These are phyloP conservation scores for Excalfactoria chinensis DNA, from an alignment of 2,113 vertebrate genomes.

Conservation along the genomic window DNA sequence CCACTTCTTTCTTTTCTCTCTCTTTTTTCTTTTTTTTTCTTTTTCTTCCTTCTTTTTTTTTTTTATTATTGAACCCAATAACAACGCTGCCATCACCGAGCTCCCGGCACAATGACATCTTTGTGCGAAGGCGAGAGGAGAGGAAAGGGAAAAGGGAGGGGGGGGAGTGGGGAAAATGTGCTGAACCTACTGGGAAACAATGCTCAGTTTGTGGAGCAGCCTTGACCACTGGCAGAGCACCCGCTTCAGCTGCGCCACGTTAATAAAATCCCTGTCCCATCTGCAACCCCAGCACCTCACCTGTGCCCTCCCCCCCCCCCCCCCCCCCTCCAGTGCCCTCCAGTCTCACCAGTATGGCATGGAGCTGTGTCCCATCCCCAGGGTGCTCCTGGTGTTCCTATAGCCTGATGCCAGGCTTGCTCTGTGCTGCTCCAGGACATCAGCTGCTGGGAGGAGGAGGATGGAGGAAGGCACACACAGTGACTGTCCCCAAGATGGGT, in stretches of 20 bases:
- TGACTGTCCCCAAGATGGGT: background rate
- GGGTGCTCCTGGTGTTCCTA: background rate
- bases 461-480: background rate
- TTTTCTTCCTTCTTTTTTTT: background rate
- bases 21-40: background rate
- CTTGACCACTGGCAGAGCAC: constrained; percentile 58
- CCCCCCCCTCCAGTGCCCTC: fast-evolving
- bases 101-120: constrained; percentile 71
- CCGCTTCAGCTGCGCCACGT: constrained; percentile 51
- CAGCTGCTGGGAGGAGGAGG: background rate
- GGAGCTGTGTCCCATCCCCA: background rate
- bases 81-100: constrained; percentile 49
- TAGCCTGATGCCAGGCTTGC: fast-evolving
- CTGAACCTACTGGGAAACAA: constrained; percentile 65
- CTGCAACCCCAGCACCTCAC: background rate
- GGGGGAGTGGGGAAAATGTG: constrained; percentile 5
- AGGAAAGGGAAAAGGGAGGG: constrained; percentile 40
- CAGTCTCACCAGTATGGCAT: background rate
- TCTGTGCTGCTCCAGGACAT: background rate
- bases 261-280: constrained; percentile 42
- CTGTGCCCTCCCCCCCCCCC: background rate
- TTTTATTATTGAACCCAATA: constrained; percentile 49
- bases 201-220: constrained; percentile 67
- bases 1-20: constrained; percentile 35
- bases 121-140: constrained; percentile 65